Conservation (phyloP, 2,888 invertebrate genomes). For the Homarus gammarus region DNA sequence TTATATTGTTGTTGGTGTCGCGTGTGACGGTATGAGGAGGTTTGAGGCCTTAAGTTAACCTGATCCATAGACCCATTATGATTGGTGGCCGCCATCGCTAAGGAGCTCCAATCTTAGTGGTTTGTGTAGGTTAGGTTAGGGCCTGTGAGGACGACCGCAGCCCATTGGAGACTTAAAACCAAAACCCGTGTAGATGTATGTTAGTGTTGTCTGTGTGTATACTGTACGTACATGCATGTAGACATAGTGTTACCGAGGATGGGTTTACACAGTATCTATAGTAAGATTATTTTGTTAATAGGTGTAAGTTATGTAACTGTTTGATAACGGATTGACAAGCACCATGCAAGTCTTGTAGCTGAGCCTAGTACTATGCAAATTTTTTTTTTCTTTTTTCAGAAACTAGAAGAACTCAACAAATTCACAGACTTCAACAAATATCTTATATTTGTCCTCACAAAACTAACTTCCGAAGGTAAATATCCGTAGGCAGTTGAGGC, state of each 20-base stretch:
- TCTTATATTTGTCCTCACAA: constrained; percentile 97
- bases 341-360: constrained; percentile 41
- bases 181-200: too few relatives aligned
- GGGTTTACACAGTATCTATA: not conserved
- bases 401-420: constrained; percentile 98
- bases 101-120: too few relatives aligned
- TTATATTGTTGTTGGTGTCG: too few relatives aligned
- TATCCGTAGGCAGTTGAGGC: constrained; percentile 66
- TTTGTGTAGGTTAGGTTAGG: too few relatives aligned
- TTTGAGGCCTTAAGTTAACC: too few relatives aligned
- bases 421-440: constrained; percentile 99
- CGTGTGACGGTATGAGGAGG: too few relatives aligned
- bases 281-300: not conserved
- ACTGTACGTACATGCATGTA: not conserved
- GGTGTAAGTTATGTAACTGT: constrained; percentile 18
- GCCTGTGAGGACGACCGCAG: too few relatives aligned
- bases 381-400: constrained; percentile 82
- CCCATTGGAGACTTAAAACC: too few relatives aligned
- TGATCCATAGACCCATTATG: too few relatives aligned
- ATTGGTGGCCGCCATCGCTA: too few relatives aligned
- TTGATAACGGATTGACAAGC: constrained; percentile 35
- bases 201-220: too few relatives aligned
- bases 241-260: not conserved
- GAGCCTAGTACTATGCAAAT: constrained; percentile 52
- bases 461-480: constrained; percentile 91